phyloP scores from a whole-genome alignment of 2,888 invertebrate genomes.

The Liodrosophila aerea region DNA sequence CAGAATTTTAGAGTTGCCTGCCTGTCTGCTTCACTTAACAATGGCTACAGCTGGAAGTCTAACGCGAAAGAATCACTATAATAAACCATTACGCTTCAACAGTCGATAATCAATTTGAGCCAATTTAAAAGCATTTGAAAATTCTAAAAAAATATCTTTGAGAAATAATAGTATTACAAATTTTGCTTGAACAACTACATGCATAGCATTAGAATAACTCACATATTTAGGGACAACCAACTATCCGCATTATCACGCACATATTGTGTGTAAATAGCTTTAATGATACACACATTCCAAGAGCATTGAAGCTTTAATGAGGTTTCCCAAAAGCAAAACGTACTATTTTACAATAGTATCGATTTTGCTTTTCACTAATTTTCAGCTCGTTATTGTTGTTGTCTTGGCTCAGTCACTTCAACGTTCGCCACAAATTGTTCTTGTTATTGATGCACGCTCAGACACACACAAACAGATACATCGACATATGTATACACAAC shows the following conservation, averaged over 20 bases:
- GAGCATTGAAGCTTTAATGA: conserved; percentile 61
- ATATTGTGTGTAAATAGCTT: conserved; percentile 29
- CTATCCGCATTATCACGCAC: conserved; percentile 6
- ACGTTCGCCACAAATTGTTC: conserved; percentile 47
- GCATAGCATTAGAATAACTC: too few species aligned
- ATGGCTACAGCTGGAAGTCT: conserved; percentile 6
- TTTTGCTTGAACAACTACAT: neutral
- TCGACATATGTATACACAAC: neutral
- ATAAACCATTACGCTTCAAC: neutral
- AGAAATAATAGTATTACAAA: too few species aligned
- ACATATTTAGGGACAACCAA: too few species aligned
- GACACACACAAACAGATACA: conserved; percentile 6
- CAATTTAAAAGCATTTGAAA: too few species aligned
- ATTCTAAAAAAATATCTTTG: neutral
- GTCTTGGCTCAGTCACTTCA: conserved; percentile 25
- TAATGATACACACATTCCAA: conserved; percentile 41
- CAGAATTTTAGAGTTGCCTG: neutral
- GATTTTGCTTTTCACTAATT: conserved; percentile 69
- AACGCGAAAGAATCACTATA: conserved; percentile 18
- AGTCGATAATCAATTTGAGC: too few species aligned
- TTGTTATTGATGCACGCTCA: conserved; percentile 49
- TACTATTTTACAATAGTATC: conserved; percentile 46
- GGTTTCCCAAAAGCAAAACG: conserved; percentile 20
- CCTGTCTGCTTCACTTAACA: conserved; percentile 15
- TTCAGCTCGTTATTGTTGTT: conserved; percentile 60